A percentile compares a stretch with the other conserved stretches of the same genome.
These are phyloP conservation scores for Jordanella pulchra DNA, from an alignment of 2,797 vertebrate genomes.

Conservation along the genomic window DNA sequence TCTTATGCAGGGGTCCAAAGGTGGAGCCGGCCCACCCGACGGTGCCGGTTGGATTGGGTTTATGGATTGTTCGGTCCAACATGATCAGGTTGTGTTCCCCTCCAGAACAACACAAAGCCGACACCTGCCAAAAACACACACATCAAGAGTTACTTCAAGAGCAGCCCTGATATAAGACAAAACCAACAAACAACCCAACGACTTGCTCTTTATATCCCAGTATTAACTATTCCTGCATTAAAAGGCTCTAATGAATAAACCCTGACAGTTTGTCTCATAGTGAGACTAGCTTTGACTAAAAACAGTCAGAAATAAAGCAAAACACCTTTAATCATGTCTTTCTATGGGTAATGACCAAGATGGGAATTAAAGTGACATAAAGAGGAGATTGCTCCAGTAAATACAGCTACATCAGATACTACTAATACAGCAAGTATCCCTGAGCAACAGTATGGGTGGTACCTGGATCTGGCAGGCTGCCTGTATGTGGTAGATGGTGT, in stretches of 20 bases:
- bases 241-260: neutral
- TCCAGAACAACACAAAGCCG: conserved; percentile 87
- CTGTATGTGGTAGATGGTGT: conserved; percentile 94
- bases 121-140: conserved; percentile 77
- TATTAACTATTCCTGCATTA: neutral
- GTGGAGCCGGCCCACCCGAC: conserved; percentile 94
- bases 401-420: neutral
- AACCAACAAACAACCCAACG: too few relatives aligned
- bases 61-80: conserved; percentile 86
- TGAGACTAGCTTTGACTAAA: neutral
- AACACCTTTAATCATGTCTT: neutral
- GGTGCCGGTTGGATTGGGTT: conserved; percentile 83
- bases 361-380: neutral
- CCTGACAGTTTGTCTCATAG: conserved; percentile 17
- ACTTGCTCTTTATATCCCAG: neutral
- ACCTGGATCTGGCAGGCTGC: conserved; percentile 97
- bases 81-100: conserved; percentile 90
- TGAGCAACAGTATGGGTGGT: conserved; percentile 18
- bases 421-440: conserved; percentile 7
- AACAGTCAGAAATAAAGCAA: neutral
- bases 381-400: neutral
- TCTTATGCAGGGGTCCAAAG: conserved; percentile 94
- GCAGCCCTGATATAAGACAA: neutral
- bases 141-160: conserved; percentile 16
- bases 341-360: neutral